phyloP scores from a whole-genome alignment of 2,797 vertebrate species.

The Telmatherina bonti region DNA sequence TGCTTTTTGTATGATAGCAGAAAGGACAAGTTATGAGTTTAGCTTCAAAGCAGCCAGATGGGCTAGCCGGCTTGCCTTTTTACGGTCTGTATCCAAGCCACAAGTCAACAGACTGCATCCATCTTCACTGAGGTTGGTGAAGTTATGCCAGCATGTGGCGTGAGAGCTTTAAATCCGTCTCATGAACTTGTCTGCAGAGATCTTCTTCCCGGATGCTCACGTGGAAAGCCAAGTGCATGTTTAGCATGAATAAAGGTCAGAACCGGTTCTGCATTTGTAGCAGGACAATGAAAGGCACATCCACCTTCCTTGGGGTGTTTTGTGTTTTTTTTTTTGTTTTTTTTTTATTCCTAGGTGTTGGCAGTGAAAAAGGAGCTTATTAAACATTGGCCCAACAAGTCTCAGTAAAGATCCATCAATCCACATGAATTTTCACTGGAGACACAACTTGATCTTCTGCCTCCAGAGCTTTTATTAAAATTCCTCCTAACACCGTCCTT shows the following conservation, averaged over 20 bases:
- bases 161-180: slow-evolving; percentile 13
- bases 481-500: slow-evolving; percentile 55
- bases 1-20: slow-evolving; percentile 43
- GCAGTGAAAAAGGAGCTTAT: slow-evolving; percentile 70
- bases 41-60: slow-evolving; percentile 60
- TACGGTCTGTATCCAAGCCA: slow-evolving; percentile 53
- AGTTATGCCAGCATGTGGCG: slow-evolving; percentile 13
- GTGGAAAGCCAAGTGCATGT: slow-evolving; percentile 16
- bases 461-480: slow-evolving; percentile 60
- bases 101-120: slow-evolving; percentile 34
- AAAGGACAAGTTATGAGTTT: slow-evolving; percentile 62
- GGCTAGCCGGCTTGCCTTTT: slow-evolving; percentile 63
- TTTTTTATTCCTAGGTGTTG: slow-evolving; percentile 44
- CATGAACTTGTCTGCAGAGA: slow-evolving; percentile 7
- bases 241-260: slow-evolving; percentile 29
- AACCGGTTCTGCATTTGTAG: slow-evolving; percentile 27
- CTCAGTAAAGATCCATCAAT: slow-evolving; percentile 76
- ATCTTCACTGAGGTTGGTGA: slow-evolving; percentile 25
- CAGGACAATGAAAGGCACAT: slow-evolving; percentile 37
- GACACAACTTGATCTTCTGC: slow-evolving; percentile 24
- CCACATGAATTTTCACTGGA: slow-evolving; percentile 63
- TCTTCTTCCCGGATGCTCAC: background rate
- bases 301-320: slow-evolving; percentile 20
- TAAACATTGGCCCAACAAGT: slow-evolving; percentile 66
- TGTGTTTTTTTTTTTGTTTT: too few species aligned